Conservation (phyloP, 2,113 vertebrate species). For the Etia nguti region DNA sequence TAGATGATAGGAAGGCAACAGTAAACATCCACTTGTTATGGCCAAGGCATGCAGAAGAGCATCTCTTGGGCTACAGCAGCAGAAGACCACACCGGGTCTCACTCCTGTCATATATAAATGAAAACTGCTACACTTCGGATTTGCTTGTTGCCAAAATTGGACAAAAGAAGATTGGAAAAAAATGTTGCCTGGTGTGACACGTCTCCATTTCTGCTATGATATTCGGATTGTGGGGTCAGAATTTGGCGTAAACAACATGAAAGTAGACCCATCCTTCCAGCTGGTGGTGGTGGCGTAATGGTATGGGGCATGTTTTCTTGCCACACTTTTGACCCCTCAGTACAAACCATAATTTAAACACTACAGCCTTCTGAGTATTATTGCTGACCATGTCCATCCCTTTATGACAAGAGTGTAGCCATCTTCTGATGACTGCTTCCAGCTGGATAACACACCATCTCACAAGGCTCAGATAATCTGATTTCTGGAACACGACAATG, state of each 20-base stretch:
- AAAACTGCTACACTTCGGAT: accelerated
- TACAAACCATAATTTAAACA: neutral
- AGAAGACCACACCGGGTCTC: neutral
- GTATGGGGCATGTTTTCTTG: neutral
- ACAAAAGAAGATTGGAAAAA: neutral
- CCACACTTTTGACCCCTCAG: neutral
- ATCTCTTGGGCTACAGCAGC: neutral
- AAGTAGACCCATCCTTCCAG: neutral
- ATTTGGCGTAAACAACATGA: neutral
- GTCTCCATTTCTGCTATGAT: too few species aligned
- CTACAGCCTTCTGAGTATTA: neutral
- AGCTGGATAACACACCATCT: neutral
- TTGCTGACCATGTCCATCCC: neutral
- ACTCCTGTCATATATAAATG: neutral
- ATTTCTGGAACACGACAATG: neutral
- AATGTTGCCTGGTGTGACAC: too few species aligned
- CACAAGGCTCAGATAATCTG: neutral
- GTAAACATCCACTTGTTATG: neutral
- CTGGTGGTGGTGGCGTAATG: neutral
- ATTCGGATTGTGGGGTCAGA: neutral
- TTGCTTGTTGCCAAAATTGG: neutral
- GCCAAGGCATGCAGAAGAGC: neutral
- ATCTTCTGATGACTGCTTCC: neutral
- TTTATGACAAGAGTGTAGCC: neutral
- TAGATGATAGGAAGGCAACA: neutral